Evolutionary conservation across 2,888 invertebrate genomes (phyloP).

Genomic region (Antheraea yamamai): DNA sequence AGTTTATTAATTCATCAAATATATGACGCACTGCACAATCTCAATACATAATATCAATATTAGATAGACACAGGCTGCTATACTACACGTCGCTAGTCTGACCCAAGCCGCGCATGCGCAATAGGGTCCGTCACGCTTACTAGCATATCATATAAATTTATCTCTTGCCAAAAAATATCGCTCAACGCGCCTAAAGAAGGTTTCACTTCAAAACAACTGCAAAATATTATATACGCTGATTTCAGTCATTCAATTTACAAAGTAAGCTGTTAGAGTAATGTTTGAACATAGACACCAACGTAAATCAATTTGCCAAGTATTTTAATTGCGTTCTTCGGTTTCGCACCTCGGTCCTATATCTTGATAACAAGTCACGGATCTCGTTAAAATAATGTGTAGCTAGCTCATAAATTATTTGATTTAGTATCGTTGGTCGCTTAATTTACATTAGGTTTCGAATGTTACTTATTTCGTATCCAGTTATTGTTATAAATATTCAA

Average conservation of each 20-base stretch:
- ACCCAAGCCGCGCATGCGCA: too few relatives aligned
- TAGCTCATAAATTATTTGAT: constrained; percentile 50
- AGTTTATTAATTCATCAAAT: too few relatives aligned
- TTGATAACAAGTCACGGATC: constrained; percentile 49
- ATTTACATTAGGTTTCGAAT: constrained; percentile 34
- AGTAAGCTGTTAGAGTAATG: not conserved
- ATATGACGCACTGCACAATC: too few relatives aligned
- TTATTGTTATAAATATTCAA: not conserved
- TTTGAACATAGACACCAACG: constrained; percentile 24
- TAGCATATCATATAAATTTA: too few relatives aligned
- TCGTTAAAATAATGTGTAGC: constrained; percentile 53
- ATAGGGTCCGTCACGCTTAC: too few relatives aligned
- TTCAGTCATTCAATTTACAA: not conserved
- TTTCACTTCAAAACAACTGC: not conserved
- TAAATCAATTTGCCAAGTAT: constrained; percentile 56
- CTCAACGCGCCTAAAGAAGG: too few relatives aligned
- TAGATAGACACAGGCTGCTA: too few relatives aligned
- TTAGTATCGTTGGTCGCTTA: constrained; percentile 35
- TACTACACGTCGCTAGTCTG: too few relatives aligned
- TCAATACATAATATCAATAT: too few relatives aligned
- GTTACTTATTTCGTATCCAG: not conserved
- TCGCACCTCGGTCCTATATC: constrained; percentile 51
- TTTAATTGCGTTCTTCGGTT: constrained; percentile 56
- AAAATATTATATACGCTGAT: not conserved
- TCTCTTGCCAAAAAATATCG: not conserved